These are phyloP conservation scores for Helicoverpa armigera DNA, from an alignment of 1,140 invertebrate species.

Conservation along the genomic window DNA sequence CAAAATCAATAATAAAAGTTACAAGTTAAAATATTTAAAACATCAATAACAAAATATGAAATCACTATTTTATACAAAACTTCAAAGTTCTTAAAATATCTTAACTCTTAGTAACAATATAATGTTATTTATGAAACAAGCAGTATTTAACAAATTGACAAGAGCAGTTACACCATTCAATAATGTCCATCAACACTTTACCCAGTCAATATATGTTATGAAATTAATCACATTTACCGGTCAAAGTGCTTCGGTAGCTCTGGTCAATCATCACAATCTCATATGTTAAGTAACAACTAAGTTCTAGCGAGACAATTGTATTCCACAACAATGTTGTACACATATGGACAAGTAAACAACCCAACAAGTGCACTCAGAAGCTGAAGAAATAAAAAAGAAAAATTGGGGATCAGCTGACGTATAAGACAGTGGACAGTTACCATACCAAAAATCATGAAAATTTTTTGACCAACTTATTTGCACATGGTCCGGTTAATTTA, in stretches of 20 bases:
- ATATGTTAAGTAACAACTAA: slow-evolving; percentile 29
- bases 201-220: not conserved
- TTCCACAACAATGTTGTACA: slow-evolving; percentile 14
- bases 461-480: too few species aligned
- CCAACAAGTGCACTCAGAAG: slow-evolving; percentile 66
- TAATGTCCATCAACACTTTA: not conserved
- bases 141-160: slow-evolving; percentile 9
- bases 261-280: slow-evolving; percentile 61
- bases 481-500: too few species aligned
- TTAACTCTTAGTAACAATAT: not conserved
- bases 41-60: slow-evolving; percentile 8
- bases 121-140: slow-evolving; percentile 25
- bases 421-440: not conserved
- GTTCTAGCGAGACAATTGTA: slow-evolving; percentile 28
- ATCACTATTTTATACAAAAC: not conserved
- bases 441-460: not conserved
- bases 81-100: not conserved
- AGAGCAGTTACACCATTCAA: too few species aligned
- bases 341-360: slow-evolving; percentile 57
- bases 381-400: slow-evolving; percentile 56
- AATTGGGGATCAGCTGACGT: slow-evolving; percentile 26
- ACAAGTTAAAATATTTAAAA: slow-evolving; percentile 17
- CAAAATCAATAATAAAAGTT: slow-evolving; percentile 34
- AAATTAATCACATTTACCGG: not conserved
- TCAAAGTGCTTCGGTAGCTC: slow-evolving; percentile 15